A percentile compares a stretch with the other conserved stretches of the same genome.
Evolutionary conservation across 1,140 invertebrate species (phyloP).

Genomic region (Diorhabda elongata): DNA sequence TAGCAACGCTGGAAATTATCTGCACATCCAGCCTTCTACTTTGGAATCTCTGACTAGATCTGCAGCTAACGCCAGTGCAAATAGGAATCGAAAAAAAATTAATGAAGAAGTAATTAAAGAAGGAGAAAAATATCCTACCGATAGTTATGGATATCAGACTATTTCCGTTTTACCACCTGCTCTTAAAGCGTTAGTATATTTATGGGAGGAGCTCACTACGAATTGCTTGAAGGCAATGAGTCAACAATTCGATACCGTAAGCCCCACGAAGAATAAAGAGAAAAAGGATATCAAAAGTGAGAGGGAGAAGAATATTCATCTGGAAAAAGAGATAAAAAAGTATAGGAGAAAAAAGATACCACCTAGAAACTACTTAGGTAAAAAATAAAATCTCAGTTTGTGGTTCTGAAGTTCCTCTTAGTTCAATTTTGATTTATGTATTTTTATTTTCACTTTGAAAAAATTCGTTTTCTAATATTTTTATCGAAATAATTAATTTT

Average conservation of each 20-base stretch:
- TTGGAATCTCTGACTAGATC: constrained; percentile 71
- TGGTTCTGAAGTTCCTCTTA: too few species aligned
- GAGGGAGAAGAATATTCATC: constrained; percentile 48
- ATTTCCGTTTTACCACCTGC: constrained; percentile 78
- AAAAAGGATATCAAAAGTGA: constrained; percentile 45
- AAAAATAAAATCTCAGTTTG: background rate
- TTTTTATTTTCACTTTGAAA: too few species aligned
- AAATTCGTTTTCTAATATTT: too few species aligned
- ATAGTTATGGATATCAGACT: constrained; percentile 50
- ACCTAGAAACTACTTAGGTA: constrained; percentile 47
- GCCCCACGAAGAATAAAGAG: constrained; percentile 49
- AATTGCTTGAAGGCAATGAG: constrained; percentile 64
- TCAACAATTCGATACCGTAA: constrained; percentile 53
- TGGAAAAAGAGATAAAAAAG: constrained; percentile 55
- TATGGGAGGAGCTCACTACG: constrained; percentile 85
- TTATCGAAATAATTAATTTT: too few species aligned
- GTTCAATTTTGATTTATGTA: too few species aligned
- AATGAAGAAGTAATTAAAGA: constrained; percentile 56
- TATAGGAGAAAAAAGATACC: constrained; percentile 54
- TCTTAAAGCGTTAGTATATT: constrained; percentile 71
- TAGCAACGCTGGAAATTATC: constrained; percentile 67
- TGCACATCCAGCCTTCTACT: constrained; percentile 74
- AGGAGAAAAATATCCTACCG: constrained; percentile 20
- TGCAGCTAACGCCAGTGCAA: constrained; percentile 68
- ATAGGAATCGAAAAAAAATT: constrained; percentile 57